These are phyloP conservation scores for Cyprinodon brontotheroides DNA, from an alignment of 2,113 vertebrate species.

Conservation along the genomic window DNA sequence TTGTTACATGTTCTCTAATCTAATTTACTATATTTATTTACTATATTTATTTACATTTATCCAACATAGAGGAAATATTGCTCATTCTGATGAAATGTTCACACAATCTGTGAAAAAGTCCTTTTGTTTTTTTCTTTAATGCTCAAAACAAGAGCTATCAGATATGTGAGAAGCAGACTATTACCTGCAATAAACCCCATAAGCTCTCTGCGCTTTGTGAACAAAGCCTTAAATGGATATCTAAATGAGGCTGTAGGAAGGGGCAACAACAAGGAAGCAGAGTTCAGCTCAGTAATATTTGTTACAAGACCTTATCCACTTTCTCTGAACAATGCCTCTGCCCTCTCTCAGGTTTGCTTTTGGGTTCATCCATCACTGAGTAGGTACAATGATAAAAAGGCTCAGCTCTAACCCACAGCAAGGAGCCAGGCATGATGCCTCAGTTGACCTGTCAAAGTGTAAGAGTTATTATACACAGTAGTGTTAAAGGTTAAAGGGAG, in stretches of 20 bases:
- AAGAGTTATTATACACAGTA: conserved; percentile 89
- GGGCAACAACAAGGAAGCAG: conserved; percentile 24
- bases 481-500: conserved; percentile 76
- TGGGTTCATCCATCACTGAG: conserved; percentile 87
- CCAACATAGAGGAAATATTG: not conserved
- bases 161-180: conserved; percentile 16
- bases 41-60: too few relatives aligned
- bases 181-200: conserved; percentile 30
- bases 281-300: conserved; percentile 51
- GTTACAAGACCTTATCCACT: conserved; percentile 56
- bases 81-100: not conserved
- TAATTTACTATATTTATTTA: not conserved
- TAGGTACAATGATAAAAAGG: conserved; percentile 89
- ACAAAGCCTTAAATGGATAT: conserved; percentile 21
- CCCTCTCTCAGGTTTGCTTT: conserved; percentile 44
- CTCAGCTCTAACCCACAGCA: conserved; percentile 88
- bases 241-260: conserved; percentile 40
- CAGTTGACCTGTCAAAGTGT: conserved; percentile 94
- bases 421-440: conserved; percentile 87
- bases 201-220: conserved; percentile 13
- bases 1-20: conserved; percentile 23
- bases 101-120: conserved; percentile 1
- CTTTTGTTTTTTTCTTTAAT: not conserved
- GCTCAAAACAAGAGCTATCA: conserved; percentile 15
- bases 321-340: conserved; percentile 47